These are phyloP conservation scores for Sinocyclocheilus rhinocerous DNA, from an alignment of 2,113 vertebrate genomes.

Conservation along the genomic window DNA sequence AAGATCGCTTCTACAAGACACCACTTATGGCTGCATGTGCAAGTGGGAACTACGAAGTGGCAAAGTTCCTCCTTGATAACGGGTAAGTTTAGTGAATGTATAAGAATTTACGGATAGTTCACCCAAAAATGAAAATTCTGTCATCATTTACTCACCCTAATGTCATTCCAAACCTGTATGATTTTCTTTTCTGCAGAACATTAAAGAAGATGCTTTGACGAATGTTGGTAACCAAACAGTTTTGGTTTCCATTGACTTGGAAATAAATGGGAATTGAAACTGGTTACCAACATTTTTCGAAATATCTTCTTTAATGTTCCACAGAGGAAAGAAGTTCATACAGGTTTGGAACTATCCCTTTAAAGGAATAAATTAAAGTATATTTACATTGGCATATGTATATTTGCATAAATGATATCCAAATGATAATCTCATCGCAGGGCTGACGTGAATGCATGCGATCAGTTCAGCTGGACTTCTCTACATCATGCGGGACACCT, in stretches of 20 bases:
- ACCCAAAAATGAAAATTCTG: too few relatives aligned
- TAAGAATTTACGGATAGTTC: not conserved
- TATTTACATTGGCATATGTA: not conserved
- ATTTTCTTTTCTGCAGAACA: too few relatives aligned
- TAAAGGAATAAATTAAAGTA: not conserved
- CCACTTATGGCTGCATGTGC: slow-evolving; percentile 88
- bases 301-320: not conserved
- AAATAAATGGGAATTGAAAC: not conserved
- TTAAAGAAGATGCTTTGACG: not conserved
- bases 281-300: not conserved
- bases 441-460: slow-evolving; percentile 62
- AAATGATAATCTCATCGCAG: slow-evolving; percentile 1
- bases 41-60: slow-evolving; percentile 80
- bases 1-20: slow-evolving; percentile 88
- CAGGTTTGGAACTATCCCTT: not conserved
- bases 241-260: not conserved
- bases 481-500: slow-evolving; percentile 88
- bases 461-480: slow-evolving; percentile 93
- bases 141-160: too few relatives aligned
- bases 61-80: slow-evolving; percentile 81
- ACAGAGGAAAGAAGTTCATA: not conserved
- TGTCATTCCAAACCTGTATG: too few relatives aligned
- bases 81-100: slow-evolving; percentile 75
- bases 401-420: not conserved
- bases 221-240: not conserved